Evolutionary conservation across 1,140 invertebrate genomes (phyloP), one percentile per base, ranked within the genome.

Genomic region (Tenebrio molitor): DNA sequence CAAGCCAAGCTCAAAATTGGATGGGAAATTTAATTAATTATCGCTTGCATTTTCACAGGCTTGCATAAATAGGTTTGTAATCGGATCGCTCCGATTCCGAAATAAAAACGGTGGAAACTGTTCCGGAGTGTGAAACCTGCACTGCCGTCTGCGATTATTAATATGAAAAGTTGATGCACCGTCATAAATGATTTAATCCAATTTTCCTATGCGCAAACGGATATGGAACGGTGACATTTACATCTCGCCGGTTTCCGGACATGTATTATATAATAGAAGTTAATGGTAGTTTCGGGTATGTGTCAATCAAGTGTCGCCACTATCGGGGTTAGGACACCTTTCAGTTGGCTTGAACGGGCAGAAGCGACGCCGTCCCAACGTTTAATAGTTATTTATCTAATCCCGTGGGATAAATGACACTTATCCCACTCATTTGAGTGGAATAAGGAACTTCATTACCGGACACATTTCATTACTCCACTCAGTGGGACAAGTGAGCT

Each of bases 211-310:
- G 23, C n/a, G 50, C 50, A 21, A 33, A 14, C 50, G 50, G 50
- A 58, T 58, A 58, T 58, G 23, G 50, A 25, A 25, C 65, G 65
- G 39, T 68, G 65, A 68, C 65, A 68, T 68, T 68, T 46, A 68
- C 42, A 68, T 68, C 65, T 68, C 65, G 33, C 41, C 65, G 23
- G 42, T 50, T 68, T 68, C 65, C 65, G 65, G 65, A 33, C 53
- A 71, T 71, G 39, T 71, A 71, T 71, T 19, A 71, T 71, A 62
- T 41, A 71, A 41, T 29, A 62, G 69, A 63, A 63, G 69, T 71
- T 71, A 71, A 71, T 71, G 69, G 69, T 64, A 71, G 53, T 71
- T 64, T 64, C 69, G 46, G 41, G 69, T 71, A 71, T 42, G 34
- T 62, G 69, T 62, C 69, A 71, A 71, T 71, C 69, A 71, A 62